Evolutionary conservation across 1,140 invertebrate genomes (phyloP), one percentile per base, ranked within the genome.

Genomic region (Plectrocnemia conspersa): DNA sequence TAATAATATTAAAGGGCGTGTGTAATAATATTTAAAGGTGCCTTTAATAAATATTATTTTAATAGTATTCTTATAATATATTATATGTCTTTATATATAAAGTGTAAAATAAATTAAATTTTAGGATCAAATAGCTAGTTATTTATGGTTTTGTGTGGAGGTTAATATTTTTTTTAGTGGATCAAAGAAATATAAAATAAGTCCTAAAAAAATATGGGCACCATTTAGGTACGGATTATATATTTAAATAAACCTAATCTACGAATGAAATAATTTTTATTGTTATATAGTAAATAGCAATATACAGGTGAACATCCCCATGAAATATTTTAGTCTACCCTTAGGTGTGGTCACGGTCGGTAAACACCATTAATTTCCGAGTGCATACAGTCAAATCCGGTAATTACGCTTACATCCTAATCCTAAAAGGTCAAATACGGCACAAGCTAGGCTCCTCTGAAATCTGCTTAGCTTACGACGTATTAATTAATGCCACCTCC

Each of bases 381-480:
- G 7, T 38, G 35, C 35, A 38, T 38, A 38, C 35, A 5, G 7
- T 9, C 35, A 5, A 7, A 38, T 13, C 35, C 35, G 13, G 35
- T 38, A 38, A 38, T 38, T 38, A 38, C 35, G 10, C 10, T 38
- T 10, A 38, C 35, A 16, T 38, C 35, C 18, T 38, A 38, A 38
- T 38, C 35, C 35, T 10, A 38, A 38, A 38, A 38, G 35, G 35
- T 38, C 35, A 38, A 38, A 29, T 29, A n/a, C n/a, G 27, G 27
- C 6, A 29, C n/a, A 29, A 6, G n/a, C 6, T n/a, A 6, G n/a
- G 6, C 27, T n/a, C n/a, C n/a, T 29, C 27, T 29, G 27, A 6
- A 7, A 29, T n/a, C 27, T 29, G 27, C n/a, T n/a, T n/a, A n/a
- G n/a, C n/a, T n/a, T n/a, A n/a, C n/a, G n/a, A n/a, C n/a, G n/a